Base-by-base conservation (phyloP, 2,113 vertebrate species). In the Herpetotheres cachinnans region DNA sequence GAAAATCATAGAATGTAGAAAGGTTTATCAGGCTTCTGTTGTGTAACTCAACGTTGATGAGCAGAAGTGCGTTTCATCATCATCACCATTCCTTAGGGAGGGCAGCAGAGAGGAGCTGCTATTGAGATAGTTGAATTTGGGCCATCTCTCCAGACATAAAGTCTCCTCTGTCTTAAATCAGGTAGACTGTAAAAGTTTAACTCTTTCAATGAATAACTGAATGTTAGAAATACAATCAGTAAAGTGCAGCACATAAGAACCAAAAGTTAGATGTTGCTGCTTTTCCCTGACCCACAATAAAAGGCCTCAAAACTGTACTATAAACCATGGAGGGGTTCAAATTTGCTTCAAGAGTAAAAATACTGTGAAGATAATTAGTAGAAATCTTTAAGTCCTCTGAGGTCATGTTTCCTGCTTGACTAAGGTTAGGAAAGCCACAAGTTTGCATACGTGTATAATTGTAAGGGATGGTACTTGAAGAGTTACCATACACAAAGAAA, bases 11-110 rank as follows among this genome's bases (percentile, higher is more conserved):
- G 73, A 70, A 91, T 12, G 67, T 30, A 91, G 91, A 94, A 85
- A 94, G 63, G 67, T 83, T 96, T 94, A 91, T 95, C 34, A 2
- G 26, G 40, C 22, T 38, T 62, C 91, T 91, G 13, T 95, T 96
- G 86, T 82, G 96, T n/a, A 96, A 97, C 71, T 58, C 84, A 9
- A 61, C 0, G 3, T 47, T 61, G 85, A 55, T 0, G 16, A 79
- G 58, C 46, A 83, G 77, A 89, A 63, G 4, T 59, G 56, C 1
- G 0, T 63, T 91, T 94, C 95, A 80, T 95, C 92, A 82, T 94
- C 95, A 80, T 95, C 92, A 82, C 25, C 47, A 6, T 62, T 77
- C 69, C 66, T 94, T 42, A 34, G 34, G 65, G 89, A 96, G 82
- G 62, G 42, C 85, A 93, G 63, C 74, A 94, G 70, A 94, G 80